Evolutionary conservation across 2,797 vertebrate species (phyloP).

Genomic region (Rhabdophis nuchalis): DNA sequence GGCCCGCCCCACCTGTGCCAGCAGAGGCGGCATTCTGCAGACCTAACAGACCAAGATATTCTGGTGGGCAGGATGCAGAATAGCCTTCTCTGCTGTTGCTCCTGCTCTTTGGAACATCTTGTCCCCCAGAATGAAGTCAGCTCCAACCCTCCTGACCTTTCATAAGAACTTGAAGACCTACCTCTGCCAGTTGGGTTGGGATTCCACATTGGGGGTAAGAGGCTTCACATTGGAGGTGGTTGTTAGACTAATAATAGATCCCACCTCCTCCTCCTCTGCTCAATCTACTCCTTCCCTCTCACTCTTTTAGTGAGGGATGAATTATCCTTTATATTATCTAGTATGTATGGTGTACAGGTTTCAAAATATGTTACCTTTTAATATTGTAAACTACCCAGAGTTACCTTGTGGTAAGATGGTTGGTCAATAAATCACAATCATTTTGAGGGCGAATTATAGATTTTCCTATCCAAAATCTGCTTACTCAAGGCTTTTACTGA

Average conservation of each 20-base stretch:
- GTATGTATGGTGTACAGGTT: neutral
- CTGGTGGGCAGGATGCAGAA: neutral
- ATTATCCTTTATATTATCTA: neutral
- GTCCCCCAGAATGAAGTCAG: neutral
- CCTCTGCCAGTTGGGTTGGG: neutral
- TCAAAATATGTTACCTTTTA: neutral
- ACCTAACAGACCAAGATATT: neutral
- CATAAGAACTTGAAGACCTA: neutral
- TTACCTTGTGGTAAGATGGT: neutral
- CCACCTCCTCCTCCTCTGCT: neutral
- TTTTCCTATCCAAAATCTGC: neutral
- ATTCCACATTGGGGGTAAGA: neutral
- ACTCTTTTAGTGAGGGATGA: neutral
- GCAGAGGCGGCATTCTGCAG: neutral
- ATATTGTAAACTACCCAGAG: neutral
- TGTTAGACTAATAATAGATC: neutral
- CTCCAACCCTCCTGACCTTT: neutral
- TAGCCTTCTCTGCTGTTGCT: neutral
- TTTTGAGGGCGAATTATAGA: neutral
- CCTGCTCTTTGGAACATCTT: neutral
- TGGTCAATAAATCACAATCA: neutral
- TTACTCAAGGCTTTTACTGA: neutral
- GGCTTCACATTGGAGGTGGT: neutral
- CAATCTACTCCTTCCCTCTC: neutral
- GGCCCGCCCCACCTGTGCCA: neutral